A percentile compares a stretch with the other conserved stretches of the same genome.
These are phyloP conservation scores for Athetis lepigone DNA, from an alignment of 2,888 invertebrate genomes.

Conservation along the genomic window DNA sequence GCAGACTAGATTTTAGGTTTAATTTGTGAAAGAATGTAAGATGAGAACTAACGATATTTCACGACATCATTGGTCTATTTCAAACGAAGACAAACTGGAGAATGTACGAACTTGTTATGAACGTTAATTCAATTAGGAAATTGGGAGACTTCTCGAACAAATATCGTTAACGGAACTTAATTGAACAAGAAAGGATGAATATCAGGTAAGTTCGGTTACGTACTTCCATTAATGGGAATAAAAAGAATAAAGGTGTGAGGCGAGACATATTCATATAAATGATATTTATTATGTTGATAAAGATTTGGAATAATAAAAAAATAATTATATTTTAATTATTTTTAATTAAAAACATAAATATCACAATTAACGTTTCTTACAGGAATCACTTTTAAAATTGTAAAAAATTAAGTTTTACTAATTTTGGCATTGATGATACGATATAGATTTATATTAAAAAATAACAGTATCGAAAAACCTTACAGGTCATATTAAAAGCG, in stretches of 20 bases:
- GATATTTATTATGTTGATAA: too few species aligned
- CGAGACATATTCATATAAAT: too few species aligned
- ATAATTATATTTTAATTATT: slow-evolving; percentile 11
- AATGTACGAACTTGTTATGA: slow-evolving; percentile 16
- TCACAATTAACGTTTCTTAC: slow-evolving; percentile 49
- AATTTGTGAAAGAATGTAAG: too few species aligned
- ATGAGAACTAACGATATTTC: not conserved
- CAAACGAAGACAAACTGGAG: not conserved
- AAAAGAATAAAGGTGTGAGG: not conserved
- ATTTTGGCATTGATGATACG: slow-evolving; percentile 30
- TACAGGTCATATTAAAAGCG: not conserved
- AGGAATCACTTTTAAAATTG: slow-evolving; percentile 13
- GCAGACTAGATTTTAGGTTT: not conserved
- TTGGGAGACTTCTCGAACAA: slow-evolving; percentile 1
- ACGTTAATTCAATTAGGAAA: slow-evolving; percentile 21
- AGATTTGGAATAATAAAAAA: slow-evolving; percentile 1
- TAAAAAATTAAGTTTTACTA: slow-evolving; percentile 5
- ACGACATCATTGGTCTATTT: not conserved
- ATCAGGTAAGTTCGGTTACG: not conserved
- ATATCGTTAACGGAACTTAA: not conserved
- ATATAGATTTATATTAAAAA: not conserved
- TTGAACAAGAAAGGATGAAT: not conserved
- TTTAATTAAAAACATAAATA: slow-evolving; percentile 56
- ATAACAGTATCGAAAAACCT: not conserved
- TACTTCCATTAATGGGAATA: not conserved